A percentile compares a stretch with the other conserved stretches of the same genome.
These are phyloP conservation scores for Falcaria lacertinaria DNA, from an alignment of 2,888 invertebrate genomes.

Conservation along the genomic window DNA sequence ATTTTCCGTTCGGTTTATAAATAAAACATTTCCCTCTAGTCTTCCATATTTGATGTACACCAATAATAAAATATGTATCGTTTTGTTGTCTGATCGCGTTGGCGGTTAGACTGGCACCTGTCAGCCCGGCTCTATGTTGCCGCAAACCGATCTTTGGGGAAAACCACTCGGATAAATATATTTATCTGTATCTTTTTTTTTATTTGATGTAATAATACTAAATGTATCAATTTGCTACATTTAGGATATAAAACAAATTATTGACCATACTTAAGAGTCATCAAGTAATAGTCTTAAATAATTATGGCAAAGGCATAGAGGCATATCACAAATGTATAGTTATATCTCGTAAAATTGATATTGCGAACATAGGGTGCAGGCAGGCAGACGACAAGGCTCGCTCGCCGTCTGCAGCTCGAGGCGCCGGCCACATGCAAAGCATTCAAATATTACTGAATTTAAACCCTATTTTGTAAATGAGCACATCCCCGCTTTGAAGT, in stretches of 20 bases:
- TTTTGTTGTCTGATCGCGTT: conserved; percentile 2
- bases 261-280: no score
- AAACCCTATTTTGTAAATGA: no score
- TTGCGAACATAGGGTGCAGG: conserved; percentile 8
- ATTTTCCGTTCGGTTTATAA: not conserved
- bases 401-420: conserved; percentile 18
- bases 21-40: not conserved
- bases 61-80: not conserved
- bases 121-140: not conserved
- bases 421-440: conserved; percentile 26
- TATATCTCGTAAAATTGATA: no score
- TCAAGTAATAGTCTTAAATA: no score
- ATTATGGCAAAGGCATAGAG: no score
- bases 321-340: no score
- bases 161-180: not conserved
- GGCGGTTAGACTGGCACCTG: conserved; percentile 1
- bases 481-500: no score
- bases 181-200: no score
- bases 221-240: no score
- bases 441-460: conserved; percentile 8
- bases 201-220: no score
- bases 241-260: no score
- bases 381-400: conserved; percentile 7
- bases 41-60: not conserved
- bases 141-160: conserved; percentile 1